These are phyloP conservation scores for Merops nubicus DNA, from an alignment of 2,113 vertebrate genomes.

Conservation along the genomic window DNA sequence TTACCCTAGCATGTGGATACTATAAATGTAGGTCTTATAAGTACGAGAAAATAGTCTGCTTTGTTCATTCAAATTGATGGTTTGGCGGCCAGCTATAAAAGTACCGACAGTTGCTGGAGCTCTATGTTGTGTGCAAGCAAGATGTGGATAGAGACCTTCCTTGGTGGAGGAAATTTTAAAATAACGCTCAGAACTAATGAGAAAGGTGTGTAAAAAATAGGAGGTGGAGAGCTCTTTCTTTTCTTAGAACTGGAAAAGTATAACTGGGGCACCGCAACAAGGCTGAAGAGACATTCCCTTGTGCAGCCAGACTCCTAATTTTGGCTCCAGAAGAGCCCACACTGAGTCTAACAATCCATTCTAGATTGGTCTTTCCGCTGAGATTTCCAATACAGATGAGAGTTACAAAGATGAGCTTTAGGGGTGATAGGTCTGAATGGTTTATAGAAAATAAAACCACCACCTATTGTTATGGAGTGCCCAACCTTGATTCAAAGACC, in stretches of 20 bases:
- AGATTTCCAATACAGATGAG: neutral
- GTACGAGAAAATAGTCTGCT: slow-evolving; percentile 70
- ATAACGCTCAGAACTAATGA: neutral
- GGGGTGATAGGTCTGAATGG: neutral
- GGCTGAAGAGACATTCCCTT: neutral
- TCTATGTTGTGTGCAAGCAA: neutral
- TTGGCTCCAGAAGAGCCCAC: neutral
- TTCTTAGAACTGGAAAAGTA: neutral
- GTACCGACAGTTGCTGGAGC: neutral
- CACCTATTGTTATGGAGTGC: neutral
- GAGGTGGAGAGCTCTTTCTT: neutral
- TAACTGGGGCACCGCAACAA: neutral
- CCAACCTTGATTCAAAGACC: neutral
- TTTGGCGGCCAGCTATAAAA: slow-evolving; percentile 56
- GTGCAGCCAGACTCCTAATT: neutral
- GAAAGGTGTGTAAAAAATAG: neutral
- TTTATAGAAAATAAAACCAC: neutral
- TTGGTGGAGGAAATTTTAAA: neutral
- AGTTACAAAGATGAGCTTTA: neutral
- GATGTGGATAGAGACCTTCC: neutral
- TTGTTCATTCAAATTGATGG: slow-evolving; percentile 73
- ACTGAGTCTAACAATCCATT: neutral
- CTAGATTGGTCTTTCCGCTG: neutral
- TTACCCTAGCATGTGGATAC: slow-evolving; percentile 76
- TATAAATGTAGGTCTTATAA: slow-evolving; percentile 72